These are phyloP conservation scores for Agrenia bidenticulata DNA, from an alignment of 2,888 invertebrate genomes.

Conservation along the genomic window DNA sequence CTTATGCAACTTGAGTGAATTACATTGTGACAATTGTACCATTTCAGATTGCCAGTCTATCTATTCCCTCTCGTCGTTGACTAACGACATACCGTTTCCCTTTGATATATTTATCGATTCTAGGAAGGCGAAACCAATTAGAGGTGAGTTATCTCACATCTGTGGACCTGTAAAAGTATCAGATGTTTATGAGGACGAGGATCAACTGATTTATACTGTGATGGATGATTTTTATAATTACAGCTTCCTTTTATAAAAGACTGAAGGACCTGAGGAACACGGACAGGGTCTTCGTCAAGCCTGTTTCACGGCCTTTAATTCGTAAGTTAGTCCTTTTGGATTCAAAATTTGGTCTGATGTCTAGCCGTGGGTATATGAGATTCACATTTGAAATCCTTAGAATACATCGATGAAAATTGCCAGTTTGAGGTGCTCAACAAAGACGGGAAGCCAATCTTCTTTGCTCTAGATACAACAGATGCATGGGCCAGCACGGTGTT, in stretches of 20 bases:
- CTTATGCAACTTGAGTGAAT: too few species aligned
- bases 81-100: slow-evolving; percentile 39
- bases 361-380: neutral
- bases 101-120: slow-evolving; percentile 38
- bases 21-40: too few species aligned
- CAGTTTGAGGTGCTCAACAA: slow-evolving; percentile 45
- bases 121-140: slow-evolving; percentile 40
- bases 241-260: slow-evolving; percentile 41
- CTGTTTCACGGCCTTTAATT: slow-evolving; percentile 36
- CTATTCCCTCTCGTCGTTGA: slow-evolving; percentile 41
- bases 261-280: slow-evolving; percentile 35
- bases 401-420: slow-evolving; percentile 42
- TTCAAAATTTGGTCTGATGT: neutral
- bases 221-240: neutral
- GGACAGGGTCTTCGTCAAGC: slow-evolving; percentile 41
- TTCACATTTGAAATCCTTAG: slow-evolving; percentile 18
- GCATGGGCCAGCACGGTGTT: slow-evolving; percentile 39
- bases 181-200: neutral
- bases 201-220: neutral
- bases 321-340: slow-evolving; percentile 25
- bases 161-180: neutral
- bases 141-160: slow-evolving; percentile 30
- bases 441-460: slow-evolving; percentile 41
- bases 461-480: slow-evolving; percentile 45
- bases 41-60: slow-evolving; percentile 36